Base-by-base conservation (phyloP, 2,888 invertebrate genomes). In the Autographa pulchrina region DNA sequence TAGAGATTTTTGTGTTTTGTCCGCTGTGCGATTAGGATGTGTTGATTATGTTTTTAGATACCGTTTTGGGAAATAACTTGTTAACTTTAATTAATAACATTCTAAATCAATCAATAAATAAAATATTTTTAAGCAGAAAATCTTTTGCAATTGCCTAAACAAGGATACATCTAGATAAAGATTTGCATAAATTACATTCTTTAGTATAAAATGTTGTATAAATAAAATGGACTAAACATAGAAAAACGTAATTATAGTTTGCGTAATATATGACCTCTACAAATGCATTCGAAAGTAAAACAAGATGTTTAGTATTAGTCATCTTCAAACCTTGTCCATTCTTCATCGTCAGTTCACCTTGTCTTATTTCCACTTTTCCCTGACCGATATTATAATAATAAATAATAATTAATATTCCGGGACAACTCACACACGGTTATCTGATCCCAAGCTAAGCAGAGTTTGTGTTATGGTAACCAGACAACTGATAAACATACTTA, bases 21-120 rank as follows among this genome's bases (percentile, higher is more conserved):
- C 76, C 84, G 74, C 73, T 74, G 82, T 74, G 81, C 82, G 74
- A 78, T 81, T 81, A 68, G 77, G 16, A n/a, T 68, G 78, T 77
- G 68, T 72, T 59, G 68, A 77, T 81, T 71, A 62, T 58, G 63
- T 72, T 79, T 65, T 62, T 0, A n/a, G 81, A 52, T 77, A 78
- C 38, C 31, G n/a, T 66, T 78, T 64, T 66, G 9, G 3, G 11
- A 52, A 65, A 32, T 48, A 41, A 54, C 58, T 43, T 65, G 63
- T 20, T 35, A 64, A 16, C 70, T 65, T 70, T 60, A 62, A 65
- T 66, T 31, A 52, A 54, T 62, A 70, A 56, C 41, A 56, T 70
- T 75, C 59, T 74, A 54, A 63, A 41, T 38, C 43, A 35, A 62
- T 41, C 43, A 60, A 48, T 48, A 38, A 38, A 2, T 38, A 11